Evolutionary conservation across 2,888 invertebrate species (phyloP), one percentile per base, ranked within the genome.

Genomic region (Leptopilina drosophilae): DNA sequence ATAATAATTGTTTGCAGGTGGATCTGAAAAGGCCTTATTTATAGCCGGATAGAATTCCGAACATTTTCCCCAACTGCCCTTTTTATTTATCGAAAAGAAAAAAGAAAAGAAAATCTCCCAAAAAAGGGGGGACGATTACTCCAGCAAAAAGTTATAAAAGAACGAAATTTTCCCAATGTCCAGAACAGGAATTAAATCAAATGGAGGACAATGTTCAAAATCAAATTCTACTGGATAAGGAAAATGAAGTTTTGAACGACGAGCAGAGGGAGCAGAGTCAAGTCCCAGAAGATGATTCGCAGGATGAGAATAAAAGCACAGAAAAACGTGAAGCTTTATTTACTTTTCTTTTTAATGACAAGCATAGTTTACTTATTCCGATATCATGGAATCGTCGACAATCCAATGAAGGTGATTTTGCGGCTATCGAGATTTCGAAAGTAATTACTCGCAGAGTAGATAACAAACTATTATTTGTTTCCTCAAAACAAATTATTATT

Each of bases 381-480:
- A 6, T 66, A n/a, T 66, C 66, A 46, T 46, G 66, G 66, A 15
- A 46, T 9, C 15, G 66, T 14, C 46, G 66, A 7, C 46, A 66
- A n/a, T 46, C 42, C 4, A 15, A 62, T 15, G 3, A 46, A n/a
- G n/a, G 40, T 42, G 66, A 66, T 7, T n/a, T 66, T 42, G 5
- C 66, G 2, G 66, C 42, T 2, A 15, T n/a, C 9, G 42, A 66
- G 9, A 46, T 15, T 46, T 42, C 15, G 2, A 66, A 66, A 42
- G 42, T 66, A 40, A 33, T 15, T 6, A 62, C n/a, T 15, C 62
- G 62, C 20, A 62, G 62, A 5, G 9, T 62, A 15, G 62, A 62
- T 0, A 15, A 62, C 20, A n/a, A 62, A 6, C 6, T 62, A 15
- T 6, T 62, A 1, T 62, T 15, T 15, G 62, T 62, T 62, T 15